Evolutionary conservation across 2,888 invertebrate genomes (phyloP), one percentile per base, ranked within the genome.

Genomic region (Philaethria dido): DNA sequence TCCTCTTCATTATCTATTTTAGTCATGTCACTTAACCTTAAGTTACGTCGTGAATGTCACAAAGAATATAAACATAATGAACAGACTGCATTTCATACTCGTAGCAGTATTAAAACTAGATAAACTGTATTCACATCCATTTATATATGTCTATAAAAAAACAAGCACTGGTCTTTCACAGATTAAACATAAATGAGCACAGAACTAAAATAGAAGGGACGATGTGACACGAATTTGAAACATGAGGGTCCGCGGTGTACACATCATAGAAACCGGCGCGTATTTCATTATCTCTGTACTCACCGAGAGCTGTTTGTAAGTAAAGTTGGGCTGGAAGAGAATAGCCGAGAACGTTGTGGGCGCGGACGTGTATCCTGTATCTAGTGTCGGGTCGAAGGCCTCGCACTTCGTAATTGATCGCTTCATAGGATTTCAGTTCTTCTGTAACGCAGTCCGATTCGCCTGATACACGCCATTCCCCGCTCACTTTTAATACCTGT

Each of bases 261-360:
- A 92, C 91, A 75, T 93, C 89, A 83, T 92, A 93, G 86, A 93
- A 92, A 75, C 92, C 93, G 73, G 91, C 89, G 74, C 86, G 87
- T 73, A 89, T 87, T 78, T 92, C 89, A 77, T 89, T 90, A 86
- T 91, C 90, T 80, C 86, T 86, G 81, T 93, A 94, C 96, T 96
- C 96, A 97, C 98, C 97, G 94, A 95, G 94, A 80, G 97, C 96
- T 73, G 98, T 98, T 92, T 96, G 97, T 85, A 98, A 94, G 83
- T 95, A 94, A 75, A 97, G 94, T 81, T 95, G 94, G 48, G 96
- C 96, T 0, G 97, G 95, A 69, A 94, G 92, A 78, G 98, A 97
- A 87, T 93, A 95, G 66, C 98, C 98, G 72, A 98, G 96, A 25
- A 94, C 90, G 86, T 99, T 99, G 85, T 96, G 96, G 52, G 98